phyloP scores from a whole-genome alignment of 2,797 vertebrate species.

The Notolepis coatsorum region DNA sequence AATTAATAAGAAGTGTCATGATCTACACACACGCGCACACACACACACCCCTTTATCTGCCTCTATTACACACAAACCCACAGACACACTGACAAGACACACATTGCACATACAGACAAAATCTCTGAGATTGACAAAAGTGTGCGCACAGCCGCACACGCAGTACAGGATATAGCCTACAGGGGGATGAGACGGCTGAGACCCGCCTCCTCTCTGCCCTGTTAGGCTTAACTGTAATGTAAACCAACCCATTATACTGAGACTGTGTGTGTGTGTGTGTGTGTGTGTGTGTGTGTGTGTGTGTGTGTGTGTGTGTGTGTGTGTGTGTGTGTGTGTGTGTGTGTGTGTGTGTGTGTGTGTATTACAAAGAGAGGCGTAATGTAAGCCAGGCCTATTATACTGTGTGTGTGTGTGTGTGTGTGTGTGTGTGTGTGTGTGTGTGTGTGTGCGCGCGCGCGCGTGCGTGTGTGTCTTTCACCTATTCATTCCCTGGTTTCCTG shows the following conservation, averaged over 20 bases:
- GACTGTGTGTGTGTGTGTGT: too few species aligned
- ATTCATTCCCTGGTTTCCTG: neutral
- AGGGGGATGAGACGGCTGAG: too few species aligned
- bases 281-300: too few species aligned
- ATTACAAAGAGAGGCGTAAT: conserved; percentile 9
- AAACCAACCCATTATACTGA: too few species aligned
- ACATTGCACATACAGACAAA: neutral
- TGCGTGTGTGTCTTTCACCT: neutral
- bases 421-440: conserved; percentile 10
- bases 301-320: conserved; percentile 24
- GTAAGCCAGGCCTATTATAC: neutral
- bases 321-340: conserved; percentile 1
- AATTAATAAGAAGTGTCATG: conserved; percentile 34
- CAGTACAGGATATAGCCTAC: too few species aligned
- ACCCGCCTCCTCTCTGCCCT: too few species aligned
- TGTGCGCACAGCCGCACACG: too few species aligned
- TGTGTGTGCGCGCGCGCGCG: neutral
- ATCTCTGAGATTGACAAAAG: too few species aligned
- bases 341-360: conserved; percentile 8
- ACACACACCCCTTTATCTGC: neutral
- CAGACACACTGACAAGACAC: conserved; percentile 5
- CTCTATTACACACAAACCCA: neutral
- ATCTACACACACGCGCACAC: neutral
- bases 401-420: conserved; percentile 14
- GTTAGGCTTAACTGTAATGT: too few species aligned